A percentile compares a stretch with the other conserved stretches of the same genome.
Conservation (phyloP, 2,797 vertebrate genomes). For the Bradypodion pumilum region DNA sequence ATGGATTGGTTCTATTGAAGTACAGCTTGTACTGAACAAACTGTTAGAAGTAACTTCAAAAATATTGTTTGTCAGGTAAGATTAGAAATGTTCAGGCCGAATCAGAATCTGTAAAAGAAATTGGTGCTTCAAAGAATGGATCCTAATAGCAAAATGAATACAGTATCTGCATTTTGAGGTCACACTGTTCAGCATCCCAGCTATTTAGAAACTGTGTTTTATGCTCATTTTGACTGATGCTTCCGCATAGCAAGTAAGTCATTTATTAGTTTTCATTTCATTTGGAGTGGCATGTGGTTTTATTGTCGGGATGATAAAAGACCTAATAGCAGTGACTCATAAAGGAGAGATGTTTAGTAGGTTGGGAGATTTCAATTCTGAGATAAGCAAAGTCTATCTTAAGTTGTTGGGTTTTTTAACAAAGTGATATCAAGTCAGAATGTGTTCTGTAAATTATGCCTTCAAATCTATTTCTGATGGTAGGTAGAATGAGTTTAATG, state of each 20-base stretch:
- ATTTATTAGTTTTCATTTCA: conserved; percentile 18
- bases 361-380: not conserved
- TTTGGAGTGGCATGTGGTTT: not conserved
- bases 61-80: conserved; percentile 95
- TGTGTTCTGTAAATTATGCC: not conserved
- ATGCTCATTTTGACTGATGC: not conserved
- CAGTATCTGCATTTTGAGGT: not conserved
- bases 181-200: not conserved
- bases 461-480: not conserved
- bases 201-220: not conserved
- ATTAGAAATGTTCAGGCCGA: not conserved
- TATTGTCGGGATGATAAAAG: too few species aligned
- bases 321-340: not conserved
- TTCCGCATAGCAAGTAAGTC: not conserved
- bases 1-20: conserved; percentile 97
- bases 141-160: not conserved
- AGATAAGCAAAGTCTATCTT: not conserved
- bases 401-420: not conserved
- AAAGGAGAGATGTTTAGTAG: not conserved
- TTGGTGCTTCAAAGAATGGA: not conserved
- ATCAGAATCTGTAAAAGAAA: not conserved
- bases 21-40: conserved; percentile 89
- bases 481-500: not conserved
- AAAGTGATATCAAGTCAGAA: not conserved
- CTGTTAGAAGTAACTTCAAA: conserved; percentile 91